Evolutionary conservation across 2,113 vertebrate species (phyloP), one percentile per base, ranked within the genome.

Genomic region (Alethe diademata): DNA sequence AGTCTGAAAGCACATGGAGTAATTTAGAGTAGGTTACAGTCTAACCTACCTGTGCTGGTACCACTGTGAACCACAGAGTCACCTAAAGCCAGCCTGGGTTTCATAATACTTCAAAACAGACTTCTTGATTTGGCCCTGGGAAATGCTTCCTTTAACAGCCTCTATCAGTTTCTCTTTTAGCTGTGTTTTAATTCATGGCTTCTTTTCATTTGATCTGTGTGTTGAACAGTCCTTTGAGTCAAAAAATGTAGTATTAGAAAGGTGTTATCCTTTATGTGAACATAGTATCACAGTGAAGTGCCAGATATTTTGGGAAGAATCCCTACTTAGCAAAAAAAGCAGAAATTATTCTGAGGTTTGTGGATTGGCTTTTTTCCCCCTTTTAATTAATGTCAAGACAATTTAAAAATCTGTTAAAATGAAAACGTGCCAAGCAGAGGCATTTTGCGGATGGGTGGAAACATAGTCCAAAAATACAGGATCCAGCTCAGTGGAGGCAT

Each of bases 111-210:
- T 73, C 19, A 60, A 26, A 35, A 35, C 15, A 67, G 19, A 8
- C 38, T 70, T 74, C 23, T 12, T 67, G 53, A 48, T 56, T 38
- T 2, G 1, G 29, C 0, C 0, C 31, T 70, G 31, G 24, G 16
- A 33, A 73, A 5, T 73, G n/a, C 65, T 85, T 57, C 54, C 18
- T 84, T 69, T 70, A 60, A 17, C 45, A 81, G 31, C 36, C 8
- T 56, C 20, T 43, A 6, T 58, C 19, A 20, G 14, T 51, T 87
- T 78, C 11, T 82, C 9, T 67, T 61, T 61, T 62, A 61, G 26
- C 19, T n/a, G 70, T 56, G 8, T 62, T 93, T 80, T 48, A 36
- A 45, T 50, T 86, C 5, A 25, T 7, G 3, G 5, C 66, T 12
- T 62, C 60, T 80, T 89, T 79, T 64, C 10, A 18, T 76, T 92